Conservation (phyloP, 1,140 invertebrate genomes). For the Orchesella cincta region DNA sequence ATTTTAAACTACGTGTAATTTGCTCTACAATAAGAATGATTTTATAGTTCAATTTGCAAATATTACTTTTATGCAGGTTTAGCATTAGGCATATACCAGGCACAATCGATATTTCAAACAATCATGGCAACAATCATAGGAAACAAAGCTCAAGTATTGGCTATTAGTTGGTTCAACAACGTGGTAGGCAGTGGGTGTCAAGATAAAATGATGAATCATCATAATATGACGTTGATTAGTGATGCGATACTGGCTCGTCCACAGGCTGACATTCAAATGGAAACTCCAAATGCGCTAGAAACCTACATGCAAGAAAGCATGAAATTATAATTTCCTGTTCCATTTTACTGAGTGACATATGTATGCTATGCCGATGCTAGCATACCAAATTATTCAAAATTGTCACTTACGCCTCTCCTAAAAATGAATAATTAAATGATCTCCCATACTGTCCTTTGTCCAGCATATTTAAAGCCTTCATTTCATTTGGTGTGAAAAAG, state of each 20-base stretch:
- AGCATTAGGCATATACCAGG: no score
- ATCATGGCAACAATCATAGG: no score
- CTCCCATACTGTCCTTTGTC: slow-evolving; percentile 37
- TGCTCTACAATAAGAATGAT: no score
- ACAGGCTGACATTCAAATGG: not conserved
- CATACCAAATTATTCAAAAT: not conserved
- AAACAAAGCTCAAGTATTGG: no score
- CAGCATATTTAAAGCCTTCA: slow-evolving; percentile 53
- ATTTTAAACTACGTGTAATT: no score
- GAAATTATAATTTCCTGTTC: not conserved
- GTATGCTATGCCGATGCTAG: not conserved
- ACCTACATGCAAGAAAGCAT: not conserved
- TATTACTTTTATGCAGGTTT: no score
- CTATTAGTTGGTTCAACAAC: no score
- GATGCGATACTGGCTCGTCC: slow-evolving; percentile 2
- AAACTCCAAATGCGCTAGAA: slow-evolving; percentile 7
- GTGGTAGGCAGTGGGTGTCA: no score
- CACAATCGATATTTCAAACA: no score
- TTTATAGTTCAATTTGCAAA: no score
- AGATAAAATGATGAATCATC: no score
- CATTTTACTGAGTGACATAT: not conserved
- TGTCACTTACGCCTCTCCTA: slow-evolving; percentile 20
- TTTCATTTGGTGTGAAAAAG: slow-evolving; percentile 55
- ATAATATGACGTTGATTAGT: no score
- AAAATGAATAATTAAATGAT: slow-evolving; percentile 28